phyloP scores from a whole-genome alignment of 2,797 vertebrate species.

The Stomatorhinus walkeri region DNA sequence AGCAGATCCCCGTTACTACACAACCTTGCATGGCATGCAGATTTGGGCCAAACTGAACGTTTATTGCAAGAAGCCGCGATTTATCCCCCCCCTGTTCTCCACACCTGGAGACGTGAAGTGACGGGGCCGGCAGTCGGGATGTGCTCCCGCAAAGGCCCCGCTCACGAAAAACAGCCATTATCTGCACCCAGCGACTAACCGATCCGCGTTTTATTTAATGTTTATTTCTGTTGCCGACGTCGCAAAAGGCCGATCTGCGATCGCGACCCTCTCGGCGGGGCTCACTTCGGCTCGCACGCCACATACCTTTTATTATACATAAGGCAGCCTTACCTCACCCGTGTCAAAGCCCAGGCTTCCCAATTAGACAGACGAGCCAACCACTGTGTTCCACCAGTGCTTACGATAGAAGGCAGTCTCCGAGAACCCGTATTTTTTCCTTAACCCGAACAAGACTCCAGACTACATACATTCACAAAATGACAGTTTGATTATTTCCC shows the following conservation, averaged over 20 bases:
- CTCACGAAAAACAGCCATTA: not conserved
- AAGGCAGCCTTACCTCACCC: slow-evolving; percentile 43
- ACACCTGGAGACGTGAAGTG: not conserved
- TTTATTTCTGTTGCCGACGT: not conserved
- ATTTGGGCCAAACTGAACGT: not conserved
- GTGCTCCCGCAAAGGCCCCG: slow-evolving; percentile 13
- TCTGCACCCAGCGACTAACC: not conserved
- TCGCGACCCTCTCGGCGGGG: not conserved
- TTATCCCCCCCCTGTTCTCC: not conserved
- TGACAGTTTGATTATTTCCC: not conserved
- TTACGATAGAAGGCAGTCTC: slow-evolving; percentile 27
- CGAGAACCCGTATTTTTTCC: not conserved
- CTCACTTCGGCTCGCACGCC: not conserved
- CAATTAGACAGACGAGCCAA: slow-evolving; percentile 43
- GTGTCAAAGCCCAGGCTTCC: slow-evolving; percentile 43
- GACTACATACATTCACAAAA: slow-evolving; percentile 21
- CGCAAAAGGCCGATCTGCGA: not conserved
- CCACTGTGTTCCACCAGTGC: slow-evolving; percentile 47
- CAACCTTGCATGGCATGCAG: not conserved
- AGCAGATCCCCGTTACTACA: not conserved
- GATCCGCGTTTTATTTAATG: not conserved
- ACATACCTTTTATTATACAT: not conserved
- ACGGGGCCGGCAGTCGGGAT: not conserved
- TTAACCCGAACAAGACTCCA: slow-evolving; percentile 20
- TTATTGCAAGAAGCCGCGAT: not conserved